These are phyloP conservation scores for Clostera curtula DNA, from an alignment of 2,888 invertebrate genomes.

Conservation along the genomic window DNA sequence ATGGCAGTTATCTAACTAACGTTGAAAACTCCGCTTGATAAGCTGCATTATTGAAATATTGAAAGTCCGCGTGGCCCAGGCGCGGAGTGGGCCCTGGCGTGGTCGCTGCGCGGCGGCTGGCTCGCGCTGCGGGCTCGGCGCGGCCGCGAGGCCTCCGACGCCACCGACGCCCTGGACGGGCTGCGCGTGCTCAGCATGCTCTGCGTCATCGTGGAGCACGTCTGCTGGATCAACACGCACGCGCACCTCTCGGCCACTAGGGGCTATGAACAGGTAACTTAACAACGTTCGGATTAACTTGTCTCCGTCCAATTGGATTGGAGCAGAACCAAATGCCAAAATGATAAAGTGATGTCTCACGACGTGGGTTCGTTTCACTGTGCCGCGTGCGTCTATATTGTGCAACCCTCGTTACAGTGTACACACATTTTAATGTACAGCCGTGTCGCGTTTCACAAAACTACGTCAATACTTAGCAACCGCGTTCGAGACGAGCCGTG, in stretches of 20 bases:
- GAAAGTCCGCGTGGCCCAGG: constrained; percentile 20
- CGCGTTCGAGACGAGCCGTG: no score
- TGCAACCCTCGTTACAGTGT: background rate
- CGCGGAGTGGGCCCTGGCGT: constrained; percentile 40
- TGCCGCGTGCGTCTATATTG: background rate
- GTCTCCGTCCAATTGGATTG: no score
- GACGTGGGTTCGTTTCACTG: background rate
- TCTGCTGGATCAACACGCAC: constrained; percentile 58
- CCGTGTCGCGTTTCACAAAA: no score
- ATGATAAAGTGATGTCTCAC: no score
- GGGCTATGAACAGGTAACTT: constrained; percentile 43
- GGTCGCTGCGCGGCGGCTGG: constrained; percentile 51
- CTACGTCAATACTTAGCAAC: no score
- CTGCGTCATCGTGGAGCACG: constrained; percentile 62
- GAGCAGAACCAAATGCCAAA: no score
- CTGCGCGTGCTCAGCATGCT: constrained; percentile 59
- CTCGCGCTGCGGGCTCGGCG: constrained; percentile 31
- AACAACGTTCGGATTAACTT: no score
- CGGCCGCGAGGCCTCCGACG: constrained; percentile 28
- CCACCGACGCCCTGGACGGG: constrained; percentile 51
- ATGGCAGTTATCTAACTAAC: background rate
- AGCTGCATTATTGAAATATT: no score
- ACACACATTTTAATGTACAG: no score
- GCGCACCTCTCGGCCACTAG: constrained; percentile 47
- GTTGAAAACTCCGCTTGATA: no score